Percentiles rank a stretch among this genome's conserved stretches.
These are phyloP conservation scores for Meteorus cinctellus DNA, from an alignment of 2,888 invertebrate genomes.

Conservation along the genomic window DNA sequence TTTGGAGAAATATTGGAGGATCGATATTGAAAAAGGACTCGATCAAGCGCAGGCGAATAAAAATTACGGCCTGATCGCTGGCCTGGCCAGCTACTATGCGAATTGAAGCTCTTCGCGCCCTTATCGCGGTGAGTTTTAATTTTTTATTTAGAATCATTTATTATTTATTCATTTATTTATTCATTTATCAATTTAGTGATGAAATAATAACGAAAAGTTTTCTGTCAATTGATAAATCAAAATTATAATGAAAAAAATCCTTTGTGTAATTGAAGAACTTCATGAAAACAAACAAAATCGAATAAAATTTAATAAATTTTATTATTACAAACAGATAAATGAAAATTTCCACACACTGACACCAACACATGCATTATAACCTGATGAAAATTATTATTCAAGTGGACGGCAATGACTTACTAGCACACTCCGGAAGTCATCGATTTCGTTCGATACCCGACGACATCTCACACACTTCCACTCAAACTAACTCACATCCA, in stretches of 20 bases:
- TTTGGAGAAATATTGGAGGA: background rate
- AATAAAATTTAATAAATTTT: background rate
- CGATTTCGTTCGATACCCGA: slow-evolving; percentile 22
- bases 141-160: background rate
- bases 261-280: background rate
- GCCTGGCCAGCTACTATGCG: slow-evolving; percentile 84
- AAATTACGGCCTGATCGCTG: slow-evolving; percentile 76
- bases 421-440: slow-evolving; percentile 38
- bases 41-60: slow-evolving; percentile 61
- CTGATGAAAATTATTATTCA: background rate
- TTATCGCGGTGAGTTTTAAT: slow-evolving; percentile 81
- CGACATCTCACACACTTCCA: background rate
- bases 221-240: too few species aligned
- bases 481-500: slow-evolving; percentile 21
- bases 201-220: too few species aligned
- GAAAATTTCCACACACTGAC: background rate
- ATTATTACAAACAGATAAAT: background rate
- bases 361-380: background rate
- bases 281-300: background rate
- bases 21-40: slow-evolving; percentile 48
- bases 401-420: background rate
- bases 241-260: too few species aligned
- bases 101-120: slow-evolving; percentile 84
- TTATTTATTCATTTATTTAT: background rate
- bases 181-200: too few species aligned